phyloP scores from a whole-genome alignment of 1,140 invertebrate genomes.

The Lycorma delicatula region DNA sequence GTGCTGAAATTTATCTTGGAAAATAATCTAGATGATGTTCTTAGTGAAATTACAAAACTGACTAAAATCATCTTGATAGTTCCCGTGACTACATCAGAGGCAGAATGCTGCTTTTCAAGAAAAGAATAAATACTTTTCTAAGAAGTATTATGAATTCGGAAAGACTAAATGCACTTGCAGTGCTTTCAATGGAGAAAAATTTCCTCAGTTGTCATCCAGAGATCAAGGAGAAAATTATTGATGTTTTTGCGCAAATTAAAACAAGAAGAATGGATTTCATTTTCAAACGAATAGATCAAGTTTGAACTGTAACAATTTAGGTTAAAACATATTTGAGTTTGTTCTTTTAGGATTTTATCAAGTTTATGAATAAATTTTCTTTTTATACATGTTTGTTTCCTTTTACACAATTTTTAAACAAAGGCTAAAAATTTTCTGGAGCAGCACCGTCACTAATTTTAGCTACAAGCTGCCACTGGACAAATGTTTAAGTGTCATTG shows the following conservation, averaged over 20 bases:
- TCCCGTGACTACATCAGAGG: conserved; percentile 22
- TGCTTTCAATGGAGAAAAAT: conserved; percentile 19
- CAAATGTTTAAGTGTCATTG: too few species aligned
- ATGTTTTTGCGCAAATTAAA: conserved; percentile 23
- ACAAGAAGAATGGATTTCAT: conserved; percentile 20
- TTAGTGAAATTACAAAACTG: conserved; percentile 24
- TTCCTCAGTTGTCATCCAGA: conserved; percentile 24
- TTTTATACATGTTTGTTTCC: background rate
- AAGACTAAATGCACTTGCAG: conserved; percentile 14
- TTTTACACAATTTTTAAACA: background rate
- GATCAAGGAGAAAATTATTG: conserved; percentile 27
- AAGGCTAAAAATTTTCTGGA: background rate
- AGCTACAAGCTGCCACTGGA: background rate
- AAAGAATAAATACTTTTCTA: conserved; percentile 21
- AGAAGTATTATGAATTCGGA: conserved; percentile 11
- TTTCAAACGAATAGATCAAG: conserved; percentile 17
- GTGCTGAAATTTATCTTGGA: background rate
- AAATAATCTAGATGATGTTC: conserved; percentile 17
- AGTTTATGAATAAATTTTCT: background rate
- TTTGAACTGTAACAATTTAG: background rate
- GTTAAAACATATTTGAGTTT: background rate
- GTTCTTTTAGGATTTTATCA: background rate
- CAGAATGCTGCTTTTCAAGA: conserved; percentile 20
- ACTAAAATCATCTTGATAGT: conserved; percentile 21
- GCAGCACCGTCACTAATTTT: background rate